Percentiles rank a stretch among this genome's conserved stretches.
phyloP scores from a whole-genome alignment of 2,888 invertebrate genomes.

The Aporophyla lueneburgensis region DNA sequence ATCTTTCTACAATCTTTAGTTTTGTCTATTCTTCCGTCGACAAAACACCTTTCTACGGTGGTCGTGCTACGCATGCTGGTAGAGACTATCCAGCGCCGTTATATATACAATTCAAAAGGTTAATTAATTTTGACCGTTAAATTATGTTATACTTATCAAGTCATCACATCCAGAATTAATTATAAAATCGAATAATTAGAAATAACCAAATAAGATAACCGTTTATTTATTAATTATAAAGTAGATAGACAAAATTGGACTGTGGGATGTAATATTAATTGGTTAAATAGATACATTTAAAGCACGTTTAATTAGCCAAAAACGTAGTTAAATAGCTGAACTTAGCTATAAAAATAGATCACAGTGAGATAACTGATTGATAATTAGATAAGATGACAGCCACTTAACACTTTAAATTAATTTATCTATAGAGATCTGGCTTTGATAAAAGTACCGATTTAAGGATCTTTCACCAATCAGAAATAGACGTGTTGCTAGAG shows the following conservation, averaged over 20 bases:
- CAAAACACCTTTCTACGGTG: too few relatives aligned
- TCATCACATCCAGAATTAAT: not conserved
- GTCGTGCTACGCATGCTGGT: too few relatives aligned
- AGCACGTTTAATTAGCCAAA: constrained; percentile 8
- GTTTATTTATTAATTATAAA: constrained; percentile 2
- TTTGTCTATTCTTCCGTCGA: too few relatives aligned
- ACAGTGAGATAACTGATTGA: not conserved
- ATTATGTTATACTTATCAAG: not conserved
- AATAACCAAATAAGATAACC: not conserved
- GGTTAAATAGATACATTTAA: constrained; percentile 14
- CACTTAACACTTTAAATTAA: constrained; percentile 1
- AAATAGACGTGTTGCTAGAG: not conserved
- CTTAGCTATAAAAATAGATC: not conserved
- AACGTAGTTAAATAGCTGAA: constrained; percentile 18
- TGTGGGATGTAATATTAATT: not conserved
- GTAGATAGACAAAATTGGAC: not conserved
- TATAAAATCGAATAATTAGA: not conserved
- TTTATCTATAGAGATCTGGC: not conserved
- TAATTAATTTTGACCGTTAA: too few relatives aligned
- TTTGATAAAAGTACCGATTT: not conserved
- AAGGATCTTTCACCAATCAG: not conserved
- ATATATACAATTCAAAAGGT: not conserved
- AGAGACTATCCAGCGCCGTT: not conserved
- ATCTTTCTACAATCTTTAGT: too few relatives aligned
- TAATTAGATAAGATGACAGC: not conserved